phyloP scores from a whole-genome alignment of 1,140 invertebrate genomes.

The Zaprionus davidi region DNA sequence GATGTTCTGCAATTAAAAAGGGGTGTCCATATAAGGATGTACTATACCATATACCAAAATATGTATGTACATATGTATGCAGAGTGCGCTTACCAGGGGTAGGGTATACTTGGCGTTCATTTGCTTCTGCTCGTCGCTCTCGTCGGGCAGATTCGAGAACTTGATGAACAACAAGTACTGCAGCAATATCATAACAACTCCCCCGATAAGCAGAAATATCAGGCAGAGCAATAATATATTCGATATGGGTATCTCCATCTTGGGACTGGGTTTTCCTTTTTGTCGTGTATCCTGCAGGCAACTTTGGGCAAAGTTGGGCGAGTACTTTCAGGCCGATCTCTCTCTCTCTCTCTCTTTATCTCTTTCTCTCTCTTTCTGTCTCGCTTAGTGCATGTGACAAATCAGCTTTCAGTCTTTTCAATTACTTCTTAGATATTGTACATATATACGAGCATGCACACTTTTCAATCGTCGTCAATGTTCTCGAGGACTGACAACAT shows the following conservation, averaged over 20 bases:
- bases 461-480: constrained; percentile 12
- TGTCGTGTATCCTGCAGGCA: background rate
- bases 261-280: constrained; percentile 2
- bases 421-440: constrained; percentile 6
- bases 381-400: constrained; percentile 7
- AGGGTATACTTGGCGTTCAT: constrained; percentile 84
- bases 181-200: constrained; percentile 85
- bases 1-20: constrained; percentile 50
- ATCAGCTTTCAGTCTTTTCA: constrained; percentile 27
- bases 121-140: constrained; percentile 81
- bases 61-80: too few relatives aligned
- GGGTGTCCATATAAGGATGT: background rate
- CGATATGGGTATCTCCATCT: constrained; percentile 83
- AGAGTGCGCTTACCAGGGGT: constrained; percentile 80
- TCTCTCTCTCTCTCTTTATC: background rate
- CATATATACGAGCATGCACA: background rate
- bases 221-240: constrained; percentile 79
- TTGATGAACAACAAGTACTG: constrained; percentile 85
- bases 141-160: constrained; percentile 84
- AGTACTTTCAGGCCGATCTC: background rate
- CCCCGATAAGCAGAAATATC: constrained; percentile 84
- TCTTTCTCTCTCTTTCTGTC: background rate
- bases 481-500: constrained; percentile 2
- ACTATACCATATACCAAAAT: too few relatives aligned
- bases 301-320: background rate